Percentiles rank a stretch among this genome's conserved stretches.
These are phyloP conservation scores for Macroglossus sobrinus DNA, from an alignment of 2,113 vertebrate genomes.

Conservation along the genomic window DNA sequence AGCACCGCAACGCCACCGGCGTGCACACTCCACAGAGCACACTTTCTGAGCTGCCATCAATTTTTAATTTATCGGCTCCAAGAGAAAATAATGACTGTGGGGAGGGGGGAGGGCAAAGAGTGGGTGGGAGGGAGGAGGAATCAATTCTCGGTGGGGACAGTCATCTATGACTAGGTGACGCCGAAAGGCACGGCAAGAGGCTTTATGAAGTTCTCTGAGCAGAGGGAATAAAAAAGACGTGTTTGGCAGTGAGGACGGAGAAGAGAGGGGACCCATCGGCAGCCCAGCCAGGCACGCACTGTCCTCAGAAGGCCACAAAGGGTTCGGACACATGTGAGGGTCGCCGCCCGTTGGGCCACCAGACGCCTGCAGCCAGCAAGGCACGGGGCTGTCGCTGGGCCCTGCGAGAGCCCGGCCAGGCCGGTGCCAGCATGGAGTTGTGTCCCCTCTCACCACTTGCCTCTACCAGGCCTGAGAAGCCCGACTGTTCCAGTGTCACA, in stretches of 20 bases:
- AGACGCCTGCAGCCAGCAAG: not conserved
- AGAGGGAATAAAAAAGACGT: not conserved
- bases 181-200: not conserved
- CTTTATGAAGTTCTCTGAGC: slow-evolving; percentile 19
- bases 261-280: fast-evolving
- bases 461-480: not conserved
- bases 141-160: slow-evolving; percentile 16
- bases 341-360: not conserved
- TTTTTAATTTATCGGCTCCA: slow-evolving; percentile 70
- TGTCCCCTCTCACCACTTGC: not conserved
- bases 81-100: slow-evolving; percentile 41
- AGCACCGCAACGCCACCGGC: not conserved
- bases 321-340: not conserved
- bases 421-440: fast-evolving
- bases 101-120: not conserved
- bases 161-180: not conserved
- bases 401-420: not conserved
- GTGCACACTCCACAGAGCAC: not conserved
- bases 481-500: not conserved
- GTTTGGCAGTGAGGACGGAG: not conserved
- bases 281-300: fast-evolving
- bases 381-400: not conserved
- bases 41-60: slow-evolving; percentile 50
- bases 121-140: not conserved
- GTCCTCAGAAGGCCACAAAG: not conserved